Conservation (phyloP, 2,888 invertebrate genomes). For the Clanis bilineata region DNA sequence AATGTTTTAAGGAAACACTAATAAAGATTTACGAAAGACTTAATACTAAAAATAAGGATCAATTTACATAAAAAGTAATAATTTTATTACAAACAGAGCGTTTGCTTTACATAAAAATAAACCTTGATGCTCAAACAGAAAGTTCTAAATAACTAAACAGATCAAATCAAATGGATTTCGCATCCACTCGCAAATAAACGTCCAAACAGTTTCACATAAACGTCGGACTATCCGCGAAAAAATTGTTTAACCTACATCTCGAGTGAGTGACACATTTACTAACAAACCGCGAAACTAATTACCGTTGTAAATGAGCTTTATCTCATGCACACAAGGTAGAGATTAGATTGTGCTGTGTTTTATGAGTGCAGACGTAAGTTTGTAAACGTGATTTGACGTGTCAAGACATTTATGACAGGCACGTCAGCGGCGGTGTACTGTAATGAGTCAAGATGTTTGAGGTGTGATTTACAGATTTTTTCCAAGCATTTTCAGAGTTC, state of each 20-base stretch:
- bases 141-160: neutral
- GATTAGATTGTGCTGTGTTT: constrained; percentile 17
- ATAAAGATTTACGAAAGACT: neutral
- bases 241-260: constrained; percentile 38
- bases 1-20: neutral
- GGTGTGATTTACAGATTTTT: constrained; percentile 14
- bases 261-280: constrained; percentile 25
- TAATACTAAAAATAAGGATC: neutral
- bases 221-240: constrained; percentile 25
- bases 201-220: constrained; percentile 34
- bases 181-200: neutral
- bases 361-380: constrained; percentile 18
- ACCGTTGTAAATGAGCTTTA: constrained; percentile 21
- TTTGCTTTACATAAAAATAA: too few species aligned
- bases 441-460: constrained; percentile 18
- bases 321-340: constrained; percentile 24
- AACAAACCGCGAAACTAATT: constrained; percentile 27
- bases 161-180: neutral
- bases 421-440: constrained; percentile 31
- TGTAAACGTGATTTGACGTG: constrained; percentile 37
- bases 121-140: neutral
- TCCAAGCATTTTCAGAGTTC: neutral
- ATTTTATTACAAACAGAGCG: too few species aligned
- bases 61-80: too few species aligned
- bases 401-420: constrained; percentile 40